phyloP scores from a whole-genome alignment of 2,888 invertebrate species.

The Arge pagana region DNA sequence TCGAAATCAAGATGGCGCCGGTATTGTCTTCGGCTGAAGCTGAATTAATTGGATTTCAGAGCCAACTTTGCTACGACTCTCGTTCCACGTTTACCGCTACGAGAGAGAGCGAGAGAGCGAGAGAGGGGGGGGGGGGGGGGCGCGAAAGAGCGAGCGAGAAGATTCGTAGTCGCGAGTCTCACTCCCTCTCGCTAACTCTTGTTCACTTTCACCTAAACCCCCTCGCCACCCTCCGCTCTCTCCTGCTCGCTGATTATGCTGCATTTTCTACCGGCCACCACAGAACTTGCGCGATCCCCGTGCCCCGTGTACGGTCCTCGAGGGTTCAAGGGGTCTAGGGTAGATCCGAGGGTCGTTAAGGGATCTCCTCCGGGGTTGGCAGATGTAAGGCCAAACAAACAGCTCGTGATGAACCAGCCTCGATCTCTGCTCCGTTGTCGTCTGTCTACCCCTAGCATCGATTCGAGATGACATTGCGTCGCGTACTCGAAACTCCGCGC shows the following conservation, averaged over 20 bases:
- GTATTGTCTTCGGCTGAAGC: constrained; percentile 50
- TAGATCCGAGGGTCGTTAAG: constrained; percentile 37
- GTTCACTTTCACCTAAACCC: constrained; percentile 29
- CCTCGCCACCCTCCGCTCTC: constrained; percentile 26
- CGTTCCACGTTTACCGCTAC: too few relatives aligned
- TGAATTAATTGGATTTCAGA: constrained; percentile 55
- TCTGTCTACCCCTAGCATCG: constrained; percentile 3
- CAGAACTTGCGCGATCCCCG: constrained; percentile 10
- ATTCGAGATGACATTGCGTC: neutral
- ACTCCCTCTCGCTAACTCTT: constrained; percentile 13
- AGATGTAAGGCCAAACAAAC: constrained; percentile 48
- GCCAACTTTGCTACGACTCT: constrained; percentile 45
- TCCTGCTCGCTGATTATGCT: constrained; percentile 32
- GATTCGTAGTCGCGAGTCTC: too few relatives aligned
- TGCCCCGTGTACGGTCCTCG: constrained; percentile 7
- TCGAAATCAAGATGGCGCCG: constrained; percentile 52
- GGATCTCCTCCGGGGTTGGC: constrained; percentile 37
- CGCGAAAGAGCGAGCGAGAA: too few relatives aligned
- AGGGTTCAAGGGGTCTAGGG: constrained; percentile 22
- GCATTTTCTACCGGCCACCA: constrained; percentile 33
- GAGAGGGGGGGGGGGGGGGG: too few relatives aligned
- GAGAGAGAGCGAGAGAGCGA: too few relatives aligned
- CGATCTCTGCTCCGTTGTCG: constrained; percentile 6
- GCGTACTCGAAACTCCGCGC: neutral
- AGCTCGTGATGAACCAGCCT: constrained; percentile 41